Evolutionary conservation across 1,140 invertebrate genomes (phyloP).

Genomic region (Drosophila ananassae): DNA sequence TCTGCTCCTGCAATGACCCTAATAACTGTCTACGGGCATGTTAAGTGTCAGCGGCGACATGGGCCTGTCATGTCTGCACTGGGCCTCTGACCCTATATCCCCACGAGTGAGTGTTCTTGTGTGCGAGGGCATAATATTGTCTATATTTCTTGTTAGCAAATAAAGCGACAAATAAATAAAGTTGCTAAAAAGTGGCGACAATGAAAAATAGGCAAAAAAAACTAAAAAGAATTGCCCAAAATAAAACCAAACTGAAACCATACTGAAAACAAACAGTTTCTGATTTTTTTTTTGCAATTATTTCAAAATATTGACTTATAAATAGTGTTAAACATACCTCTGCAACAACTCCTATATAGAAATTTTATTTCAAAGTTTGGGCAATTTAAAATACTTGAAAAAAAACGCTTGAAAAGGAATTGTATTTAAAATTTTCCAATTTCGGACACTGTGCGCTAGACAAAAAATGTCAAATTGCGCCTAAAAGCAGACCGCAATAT

Average conservation of each 20-base stretch:
- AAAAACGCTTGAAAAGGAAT: no score
- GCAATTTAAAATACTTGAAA: no score
- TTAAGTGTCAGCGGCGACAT: slow-evolving; percentile 81
- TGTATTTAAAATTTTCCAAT: slow-evolving; percentile 1
- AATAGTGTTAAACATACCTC: no score
- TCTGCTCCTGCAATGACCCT: slow-evolving; percentile 61
- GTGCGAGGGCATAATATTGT: slow-evolving; percentile 66
- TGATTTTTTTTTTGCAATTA: no score
- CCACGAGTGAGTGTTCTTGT: slow-evolving; percentile 17
- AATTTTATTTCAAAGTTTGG: no score
- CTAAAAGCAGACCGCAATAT: slow-evolving; percentile 78
- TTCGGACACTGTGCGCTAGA: slow-evolving; percentile 10
- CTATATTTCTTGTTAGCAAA: slow-evolving; percentile 80
- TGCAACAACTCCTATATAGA: no score
- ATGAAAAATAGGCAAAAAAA: slow-evolving; percentile 51
- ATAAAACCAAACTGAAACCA: neutral
- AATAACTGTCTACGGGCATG: slow-evolving; percentile 81
- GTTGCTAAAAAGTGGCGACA: slow-evolving; percentile 70
- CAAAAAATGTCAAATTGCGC: slow-evolving; percentile 78
- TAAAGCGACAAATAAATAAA: slow-evolving; percentile 81
- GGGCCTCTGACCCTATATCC: slow-evolving; percentile 36
- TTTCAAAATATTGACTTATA: no score
- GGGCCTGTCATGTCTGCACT: slow-evolving; percentile 68
- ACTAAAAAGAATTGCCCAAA: neutral
- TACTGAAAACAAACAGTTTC: neutral